A percentile compares a stretch with the other conserved stretches of the same genome.
Evolutionary conservation across 1,140 invertebrate genomes (phyloP).

Genomic region (Zaprionus kolodkinae): DNA sequence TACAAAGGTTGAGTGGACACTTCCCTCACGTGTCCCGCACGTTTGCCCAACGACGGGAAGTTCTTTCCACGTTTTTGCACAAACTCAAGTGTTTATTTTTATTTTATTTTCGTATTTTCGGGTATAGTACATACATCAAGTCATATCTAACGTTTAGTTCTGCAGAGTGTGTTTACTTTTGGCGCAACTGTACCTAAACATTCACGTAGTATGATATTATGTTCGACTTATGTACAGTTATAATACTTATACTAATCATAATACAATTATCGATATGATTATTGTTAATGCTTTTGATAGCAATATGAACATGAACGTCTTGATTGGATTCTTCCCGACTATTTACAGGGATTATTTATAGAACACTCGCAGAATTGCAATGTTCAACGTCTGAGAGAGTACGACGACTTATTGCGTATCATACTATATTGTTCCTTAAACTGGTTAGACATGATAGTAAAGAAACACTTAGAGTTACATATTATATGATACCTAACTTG

Average conservation of each 20-base stretch:
- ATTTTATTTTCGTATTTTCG: conserved; percentile 31
- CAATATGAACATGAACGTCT: conserved; percentile 17
- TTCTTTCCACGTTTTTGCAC: conserved; percentile 31
- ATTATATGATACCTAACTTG: background rate
- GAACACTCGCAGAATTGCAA: conserved; percentile 53
- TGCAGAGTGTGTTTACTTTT: conserved; percentile 45
- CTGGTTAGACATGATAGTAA: conserved; percentile 18
- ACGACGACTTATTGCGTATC: conserved; percentile 38
- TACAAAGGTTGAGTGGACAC: conserved; percentile 13
- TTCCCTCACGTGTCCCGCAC: conserved; percentile 62
- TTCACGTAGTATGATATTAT: conserved; percentile 45
- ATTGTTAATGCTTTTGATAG: conserved; percentile 37
- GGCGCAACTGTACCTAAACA: conserved; percentile 68
- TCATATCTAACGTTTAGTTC: conserved; percentile 70
- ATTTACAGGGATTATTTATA: conserved; percentile 8
- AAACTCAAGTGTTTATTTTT: conserved; percentile 64
- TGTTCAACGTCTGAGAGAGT: conserved; percentile 29
- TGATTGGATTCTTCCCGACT: background rate
- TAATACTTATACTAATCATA: conserved; percentile 14
- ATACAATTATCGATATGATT: conserved; percentile 62
- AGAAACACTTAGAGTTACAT: conserved; percentile 14
- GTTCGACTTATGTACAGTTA: conserved; percentile 50
- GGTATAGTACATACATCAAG: conserved; percentile 71
- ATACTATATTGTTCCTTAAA: background rate
- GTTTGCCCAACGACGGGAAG: conserved; percentile 36